Evolutionary conservation across 2,113 vertebrate species (phyloP).

Genomic region (Elgaria multicarinata): DNA sequence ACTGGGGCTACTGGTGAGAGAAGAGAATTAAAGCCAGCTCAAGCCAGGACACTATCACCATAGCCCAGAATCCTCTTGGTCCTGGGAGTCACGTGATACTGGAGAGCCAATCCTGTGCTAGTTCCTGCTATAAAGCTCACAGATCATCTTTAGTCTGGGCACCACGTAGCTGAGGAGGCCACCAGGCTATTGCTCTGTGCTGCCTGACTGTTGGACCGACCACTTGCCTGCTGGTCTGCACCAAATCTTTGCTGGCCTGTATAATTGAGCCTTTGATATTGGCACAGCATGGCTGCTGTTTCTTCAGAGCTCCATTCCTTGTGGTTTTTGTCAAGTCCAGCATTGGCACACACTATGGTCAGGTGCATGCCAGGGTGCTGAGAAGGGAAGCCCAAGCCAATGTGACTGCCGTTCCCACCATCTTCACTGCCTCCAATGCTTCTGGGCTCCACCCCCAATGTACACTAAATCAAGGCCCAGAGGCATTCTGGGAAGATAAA

Average conservation of each 20-base stretch:
- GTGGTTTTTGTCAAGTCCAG: not conserved
- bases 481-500: not conserved
- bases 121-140: no score
- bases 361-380: not conserved
- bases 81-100: no score
- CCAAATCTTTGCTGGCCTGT: not conserved
- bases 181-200: not conserved
- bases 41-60: no score
- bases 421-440: not conserved
- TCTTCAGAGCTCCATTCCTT: not conserved
- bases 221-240: not conserved
- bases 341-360: not conserved
- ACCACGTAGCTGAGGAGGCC: not conserved
- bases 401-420: not conserved
- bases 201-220: no score
- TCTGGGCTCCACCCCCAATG: not conserved
- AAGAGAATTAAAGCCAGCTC: not conserved
- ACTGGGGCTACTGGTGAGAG: not conserved
- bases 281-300: not conserved
- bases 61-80: no score
- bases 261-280: not conserved
- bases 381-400: not conserved
- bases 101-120: no score
- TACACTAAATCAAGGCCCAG: not conserved
- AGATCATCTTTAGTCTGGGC: not conserved